These are phyloP conservation scores for Corythaixoides concolor DNA, from an alignment of 2,113 vertebrate genomes.

Conservation along the genomic window DNA sequence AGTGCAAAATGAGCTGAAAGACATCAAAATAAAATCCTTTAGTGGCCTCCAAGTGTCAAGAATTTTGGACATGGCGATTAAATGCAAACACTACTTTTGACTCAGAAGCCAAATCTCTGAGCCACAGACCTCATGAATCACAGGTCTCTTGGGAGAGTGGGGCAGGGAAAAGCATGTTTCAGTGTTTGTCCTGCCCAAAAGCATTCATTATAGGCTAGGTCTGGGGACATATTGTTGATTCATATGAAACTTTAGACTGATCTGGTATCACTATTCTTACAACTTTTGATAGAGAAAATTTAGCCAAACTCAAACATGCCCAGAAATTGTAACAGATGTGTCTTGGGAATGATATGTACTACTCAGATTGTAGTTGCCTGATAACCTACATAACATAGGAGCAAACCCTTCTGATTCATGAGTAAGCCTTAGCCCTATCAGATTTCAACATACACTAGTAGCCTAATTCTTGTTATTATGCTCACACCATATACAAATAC, in stretches of 20 bases:
- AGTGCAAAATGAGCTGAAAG: not conserved
- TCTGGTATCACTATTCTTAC: not conserved
- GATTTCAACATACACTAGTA: not conserved
- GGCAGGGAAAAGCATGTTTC: not conserved
- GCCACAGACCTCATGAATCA: not conserved
- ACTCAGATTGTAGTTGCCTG: not conserved
- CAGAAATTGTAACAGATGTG: not conserved
- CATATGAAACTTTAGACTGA: not conserved
- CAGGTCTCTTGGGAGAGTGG: not conserved
- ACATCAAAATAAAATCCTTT: not conserved
- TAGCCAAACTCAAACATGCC: not conserved
- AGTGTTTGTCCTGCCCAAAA: rapidly evolving
- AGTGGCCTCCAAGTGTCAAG: not conserved
- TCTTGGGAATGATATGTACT: not conserved
- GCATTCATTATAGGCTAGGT: not conserved
- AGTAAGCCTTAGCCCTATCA: not conserved
- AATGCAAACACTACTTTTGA: not conserved
- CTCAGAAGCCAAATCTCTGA: not conserved
- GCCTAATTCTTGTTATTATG: not conserved
- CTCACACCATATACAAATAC: not conserved
- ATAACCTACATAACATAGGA: not conserved
- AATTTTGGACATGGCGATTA: not conserved
- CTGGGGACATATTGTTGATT: not conserved
- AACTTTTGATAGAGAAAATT: not conserved
- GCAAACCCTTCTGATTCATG: not conserved